Base-by-base conservation (phyloP, 2,797 vertebrate genomes). In the Cephalopachus bancanus region DNA sequence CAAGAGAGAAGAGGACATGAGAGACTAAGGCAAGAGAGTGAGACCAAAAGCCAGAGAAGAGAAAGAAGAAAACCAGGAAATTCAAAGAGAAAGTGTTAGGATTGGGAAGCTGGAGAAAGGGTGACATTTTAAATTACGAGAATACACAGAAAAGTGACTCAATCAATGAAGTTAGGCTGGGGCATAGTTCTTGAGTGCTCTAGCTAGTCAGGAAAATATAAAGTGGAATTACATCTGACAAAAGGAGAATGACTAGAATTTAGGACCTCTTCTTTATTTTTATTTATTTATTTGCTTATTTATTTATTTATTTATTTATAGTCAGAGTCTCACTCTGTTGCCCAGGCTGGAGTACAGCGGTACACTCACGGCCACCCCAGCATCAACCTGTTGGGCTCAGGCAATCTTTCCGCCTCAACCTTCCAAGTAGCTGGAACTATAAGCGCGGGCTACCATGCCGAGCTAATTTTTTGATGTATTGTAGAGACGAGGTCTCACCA, bases 1-100 rank as follows among this genome's bases (percentile, higher is more conserved):
- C 71, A 22, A 65, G 24, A 67, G 74, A 55, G 6, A 24, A 89
- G 11, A 4, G 15, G 19, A 10, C 24, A 17, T 6, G 62, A 59
- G 55, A 62, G 26, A n/a, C 0, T 19, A 28, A 51, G 5, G 44
- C 28, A 37, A 20, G 7, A 85, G 7, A 57, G 0, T 20, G 67
- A 75, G 49, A n/a, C 30, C 59, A 37, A 53, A 22, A 83, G 55
- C 59, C 55, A 79, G 22, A 76, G 16, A 14, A 15, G 17, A 57
- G 49, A 62, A 49, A 60, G 71, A 74, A 67, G 75, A 76, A 80
- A 91, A 74, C 7, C 33, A 94, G 33, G 53, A 74, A 86, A 60
- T 30, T 53, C 65, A 1, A 59, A 57, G 37, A 74, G 28, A 62
- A 0, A 20, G 30, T 5, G 7, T 67, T 24, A 69, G 10, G n/a